Conservation (phyloP, 2,113 vertebrate genomes). For the Otus sunia region DNA sequence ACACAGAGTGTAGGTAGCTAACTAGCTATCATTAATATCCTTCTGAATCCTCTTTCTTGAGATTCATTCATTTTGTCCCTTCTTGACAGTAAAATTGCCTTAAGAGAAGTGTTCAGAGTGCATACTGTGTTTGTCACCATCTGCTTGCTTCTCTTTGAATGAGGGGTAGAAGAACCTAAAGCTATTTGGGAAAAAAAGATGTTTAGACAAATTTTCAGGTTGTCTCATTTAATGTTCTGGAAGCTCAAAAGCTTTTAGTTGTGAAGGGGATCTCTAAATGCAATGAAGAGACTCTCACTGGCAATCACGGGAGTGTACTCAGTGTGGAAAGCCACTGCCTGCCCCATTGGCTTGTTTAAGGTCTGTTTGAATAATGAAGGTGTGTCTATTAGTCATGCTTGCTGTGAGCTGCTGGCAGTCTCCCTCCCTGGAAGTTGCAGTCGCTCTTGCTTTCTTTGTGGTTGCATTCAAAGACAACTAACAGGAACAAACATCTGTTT, state of each 20-base stretch:
- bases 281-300: background rate
- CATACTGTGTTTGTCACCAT: background rate
- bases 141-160: background rate
- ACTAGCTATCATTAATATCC: background rate
- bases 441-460: background rate
- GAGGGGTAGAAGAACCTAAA: background rate
- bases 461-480: background rate
- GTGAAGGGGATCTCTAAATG: background rate
- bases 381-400: background rate
- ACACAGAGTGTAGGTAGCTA: background rate
- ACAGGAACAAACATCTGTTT: background rate
- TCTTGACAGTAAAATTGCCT: background rate
- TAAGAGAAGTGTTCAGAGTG: background rate
- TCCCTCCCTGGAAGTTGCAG: background rate
- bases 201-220: background rate
- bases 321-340: background rate
- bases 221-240: background rate
- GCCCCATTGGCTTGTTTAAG: background rate
- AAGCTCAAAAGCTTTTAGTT: background rate
- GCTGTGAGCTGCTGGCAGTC: background rate
- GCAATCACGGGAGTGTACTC: accelerated
- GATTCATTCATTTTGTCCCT: background rate
- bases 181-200: background rate
- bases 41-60: background rate
- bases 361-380: background rate